phyloP scores from a whole-genome alignment of 1,140 invertebrate genomes.

The Solenopsis fugax region DNA sequence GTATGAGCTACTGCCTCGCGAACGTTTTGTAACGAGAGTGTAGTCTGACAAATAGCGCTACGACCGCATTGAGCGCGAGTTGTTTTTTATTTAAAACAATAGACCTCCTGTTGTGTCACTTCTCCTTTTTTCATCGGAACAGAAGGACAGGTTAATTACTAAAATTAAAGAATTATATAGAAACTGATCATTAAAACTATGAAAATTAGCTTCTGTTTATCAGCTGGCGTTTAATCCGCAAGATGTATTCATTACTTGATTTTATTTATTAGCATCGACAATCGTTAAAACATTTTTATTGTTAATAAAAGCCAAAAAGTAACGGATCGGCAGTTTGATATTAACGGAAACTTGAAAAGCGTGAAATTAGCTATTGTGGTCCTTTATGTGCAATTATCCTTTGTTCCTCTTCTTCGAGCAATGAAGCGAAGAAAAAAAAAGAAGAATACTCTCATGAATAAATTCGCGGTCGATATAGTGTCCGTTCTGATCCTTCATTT shows the following conservation, averaged over 20 bases:
- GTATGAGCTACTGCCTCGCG: conserved; percentile 33
- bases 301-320: neutral
- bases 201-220: too few species aligned
- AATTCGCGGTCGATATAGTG: conserved; percentile 51
- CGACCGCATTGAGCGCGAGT: conserved; percentile 11
- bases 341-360: neutral
- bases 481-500: conserved; percentile 25
- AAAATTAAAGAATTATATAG: neutral
- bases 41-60: conserved; percentile 21
- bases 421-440: conserved; percentile 62
- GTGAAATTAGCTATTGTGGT: neutral
- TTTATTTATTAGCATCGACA: neutral
- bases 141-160: conserved; percentile 28
- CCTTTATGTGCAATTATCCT: conserved; percentile 50
- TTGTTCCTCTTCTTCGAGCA: conserved; percentile 59
- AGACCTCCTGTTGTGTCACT: neutral
- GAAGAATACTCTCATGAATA: conserved; percentile 66
- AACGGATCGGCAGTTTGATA: neutral
- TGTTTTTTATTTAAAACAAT: conserved; percentile 45
- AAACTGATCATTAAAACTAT: neutral
- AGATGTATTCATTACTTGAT: neutral
- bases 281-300: neutral
- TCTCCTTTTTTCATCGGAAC: neutral
- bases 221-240: neutral
- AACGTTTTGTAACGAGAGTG: conserved; percentile 22